phyloP scores from a whole-genome alignment of 1,140 invertebrate genomes.

The Portunus trituberculatus region DNA sequence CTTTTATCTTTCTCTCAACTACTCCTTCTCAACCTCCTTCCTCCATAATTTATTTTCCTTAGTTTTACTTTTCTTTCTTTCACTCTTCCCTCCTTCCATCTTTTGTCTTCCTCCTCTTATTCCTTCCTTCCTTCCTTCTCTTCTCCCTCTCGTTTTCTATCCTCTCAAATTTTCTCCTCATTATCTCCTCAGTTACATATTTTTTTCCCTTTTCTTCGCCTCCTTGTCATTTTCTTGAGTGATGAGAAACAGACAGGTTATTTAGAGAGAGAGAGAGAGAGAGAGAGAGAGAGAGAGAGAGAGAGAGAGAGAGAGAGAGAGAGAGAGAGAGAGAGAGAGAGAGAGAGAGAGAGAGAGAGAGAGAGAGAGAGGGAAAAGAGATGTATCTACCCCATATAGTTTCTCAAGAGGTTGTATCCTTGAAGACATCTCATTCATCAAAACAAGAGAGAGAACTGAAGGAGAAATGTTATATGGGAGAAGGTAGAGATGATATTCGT shows the following conservation, averaged over 20 bases:
- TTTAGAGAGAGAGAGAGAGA: too few relatives aligned
- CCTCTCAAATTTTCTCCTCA: background rate
- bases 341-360: slow-evolving; percentile 12
- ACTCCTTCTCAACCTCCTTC: background rate
- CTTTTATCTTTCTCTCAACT: background rate
- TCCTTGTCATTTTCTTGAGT: too few relatives aligned
- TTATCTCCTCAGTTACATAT: background rate
- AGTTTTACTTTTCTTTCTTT: background rate
- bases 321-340: background rate
- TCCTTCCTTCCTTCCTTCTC: background rate
- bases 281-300: too few relatives aligned
- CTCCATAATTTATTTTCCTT: background rate
- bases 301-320: too few relatives aligned
- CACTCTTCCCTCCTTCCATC: background rate
- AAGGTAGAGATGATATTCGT: too few relatives aligned
- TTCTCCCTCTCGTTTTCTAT: background rate
- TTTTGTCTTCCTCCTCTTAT: background rate
- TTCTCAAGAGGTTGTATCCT: too few relatives aligned
- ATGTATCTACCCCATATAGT: background rate
- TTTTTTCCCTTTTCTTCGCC: background rate
- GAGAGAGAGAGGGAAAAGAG: background rate
- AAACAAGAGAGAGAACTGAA: too few relatives aligned
- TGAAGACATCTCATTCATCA: too few relatives aligned
- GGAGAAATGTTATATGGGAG: too few relatives aligned
- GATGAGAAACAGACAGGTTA: too few relatives aligned